Base-by-base conservation (phyloP, 64 coral and sea anemone genomes). In the Montipora sp. region DNA sequence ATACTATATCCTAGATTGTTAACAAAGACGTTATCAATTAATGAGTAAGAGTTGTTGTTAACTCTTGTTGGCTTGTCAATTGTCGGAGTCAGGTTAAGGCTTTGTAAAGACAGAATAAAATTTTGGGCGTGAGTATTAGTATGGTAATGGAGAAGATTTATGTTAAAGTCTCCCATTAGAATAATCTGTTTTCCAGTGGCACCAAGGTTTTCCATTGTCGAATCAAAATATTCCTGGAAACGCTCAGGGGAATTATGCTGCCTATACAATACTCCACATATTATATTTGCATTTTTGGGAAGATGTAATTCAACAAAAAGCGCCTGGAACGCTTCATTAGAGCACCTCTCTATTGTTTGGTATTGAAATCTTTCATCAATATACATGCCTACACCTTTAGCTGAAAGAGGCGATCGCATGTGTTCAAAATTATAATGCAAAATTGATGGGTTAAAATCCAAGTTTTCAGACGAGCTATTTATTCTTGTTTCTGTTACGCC, bases 301-400 rank as follows among this genome's bases (percentile, higher is more conserved):
- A 83, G 80, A 83, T 83, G 80, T 83, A 83, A 83, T 83, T 83
- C 80, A 0, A 60, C 61, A 83, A 83, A 83, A 83, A 80, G 78
- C 44, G 36, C 78, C 78, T 80, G 78, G 8, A 80, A 80, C 48
- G 78, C 78, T 80, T 80, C 36, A 20, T 80, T 80, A 80, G 78
- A 80, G 0, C 60, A 65, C 60, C 48, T 57, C 78, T 85, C 82
- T 69, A 85, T 85, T 69, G 59, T 85, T 85, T 85, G 59, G 48
- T 85, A 85, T 43, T 85, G 82, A 85, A 85, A 85, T 85, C 63
- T 59, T 15, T 88, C 85, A 88, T 75, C 70, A 75, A 88, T 88
- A 55, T 88, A 88, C 69, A 88, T 88, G 85, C 68, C 85, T 21
- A 80, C 78, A 80, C 78, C 78, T 80, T 53, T 53, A 80, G 78